Base-by-base conservation (phyloP, 2,797 vertebrate species). In the Anisognathus igniventris region DNA sequence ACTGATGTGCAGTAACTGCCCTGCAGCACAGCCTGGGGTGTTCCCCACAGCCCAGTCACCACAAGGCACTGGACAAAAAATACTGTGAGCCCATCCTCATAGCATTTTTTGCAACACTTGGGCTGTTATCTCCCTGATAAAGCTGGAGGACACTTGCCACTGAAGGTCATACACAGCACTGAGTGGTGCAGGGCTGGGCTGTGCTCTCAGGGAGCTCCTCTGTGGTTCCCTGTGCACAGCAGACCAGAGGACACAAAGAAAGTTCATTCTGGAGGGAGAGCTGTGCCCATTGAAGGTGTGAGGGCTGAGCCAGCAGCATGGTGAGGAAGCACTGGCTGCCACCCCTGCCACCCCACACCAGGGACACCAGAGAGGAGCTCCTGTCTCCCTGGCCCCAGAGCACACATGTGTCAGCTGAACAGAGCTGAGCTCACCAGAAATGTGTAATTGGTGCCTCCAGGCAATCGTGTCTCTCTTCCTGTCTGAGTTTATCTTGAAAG, bases 401-500 rank as follows among this genome's bases (percentile, higher is more conserved):
- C 11, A 10, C 33, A 3, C 7, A 22, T 64, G 93, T 91, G 81
- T 53, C 2, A 17, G 92, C 72, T 84, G 90, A 78, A 42, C 44
- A 45, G 93, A 76, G 93, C 93, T 96, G 95, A 96, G 87, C 92
- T 97, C 95, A 94, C 93, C 95, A 96, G 44, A 84, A 93, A 67
- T 10, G 35, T 79, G 84, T 97, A 95, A 96, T 93, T 92, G 95
- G 56, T 93, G 95, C 96, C 95, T 84, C 19, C 57, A 47, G 96
- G 96, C 95, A 84, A 73, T 82, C 60, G 10, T 27, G 81, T 74
- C 88, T 91, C 91, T 96, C 86, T 96, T 96, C 95, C 95, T 97
- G 95, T 96, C 94, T 96, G 93, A 93, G 93, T 96, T 97, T 94
- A 96, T 96, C 96, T 96, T 96, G 91, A 96, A 94, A 95, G 93